Base-by-base conservation (phyloP, 2,113 vertebrate species). In the Herpailurus yagouaroundi region DNA sequence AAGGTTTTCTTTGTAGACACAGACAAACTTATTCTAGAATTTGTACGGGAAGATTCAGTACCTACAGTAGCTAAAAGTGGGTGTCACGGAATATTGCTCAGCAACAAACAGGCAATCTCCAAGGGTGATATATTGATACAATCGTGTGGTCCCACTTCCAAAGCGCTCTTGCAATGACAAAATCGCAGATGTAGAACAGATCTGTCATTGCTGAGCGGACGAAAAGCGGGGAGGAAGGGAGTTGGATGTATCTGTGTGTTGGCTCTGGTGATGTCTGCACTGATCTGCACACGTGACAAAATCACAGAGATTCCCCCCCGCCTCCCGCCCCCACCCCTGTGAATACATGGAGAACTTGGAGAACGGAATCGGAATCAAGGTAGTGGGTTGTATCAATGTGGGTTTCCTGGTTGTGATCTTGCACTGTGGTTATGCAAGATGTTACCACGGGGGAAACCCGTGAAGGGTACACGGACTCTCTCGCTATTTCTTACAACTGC, bases 381-480 rank as follows among this genome's bases (percentile, higher is more conserved):
- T 21, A n/a, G 2, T 2, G 41, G 48, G 2, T 3, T 4, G 33
- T 27, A 0, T 2, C 3, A 4, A 21, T 2, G 5, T 3, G 5
- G 68, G 6, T 1, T 13, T 23, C 14, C 29, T 2, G 38, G 8
- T 4, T 48, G 57, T 50, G 80, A 18, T 7, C 1, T 31, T 15
- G 29, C 11, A 2, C 1, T 23, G 33, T 1, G 0, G 55, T 5
- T 4, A 0, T 0, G 29, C 0, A 8, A 7, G 14, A 48, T 1
- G 31, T 33, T 5, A 0, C n/a, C 29, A 0, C 0, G 1, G 18
- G 80, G 66, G 38, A 55, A 45, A 45, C 11, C n/a, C 0, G 7
- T 4, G 7, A 48, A 36, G 63, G 45, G 0, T 10, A 10, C 4
- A 1, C 3, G 41, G 41, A 77, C 1, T 4, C 50, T 33, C 63